Evolutionary conservation across 1,140 invertebrate species (phyloP), one percentile per base, ranked within the genome.

Genomic region (Drosophila sp.): DNA sequence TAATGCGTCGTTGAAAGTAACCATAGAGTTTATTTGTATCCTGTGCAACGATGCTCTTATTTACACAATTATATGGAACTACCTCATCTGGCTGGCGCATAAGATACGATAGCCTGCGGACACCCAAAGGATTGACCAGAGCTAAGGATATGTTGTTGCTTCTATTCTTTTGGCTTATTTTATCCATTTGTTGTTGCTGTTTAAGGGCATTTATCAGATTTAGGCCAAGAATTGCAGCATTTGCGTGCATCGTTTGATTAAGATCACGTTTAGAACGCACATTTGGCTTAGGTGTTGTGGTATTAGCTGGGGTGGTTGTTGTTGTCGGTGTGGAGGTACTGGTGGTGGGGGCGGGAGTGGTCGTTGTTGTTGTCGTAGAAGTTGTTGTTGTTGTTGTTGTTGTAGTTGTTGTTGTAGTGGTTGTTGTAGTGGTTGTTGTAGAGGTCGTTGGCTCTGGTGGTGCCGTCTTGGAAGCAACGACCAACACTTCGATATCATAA

Each of bases 1-100:
- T 92, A 58, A 96, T 81, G 50, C 93, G 93, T 66, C 93, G 93
- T n/a, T 93, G 83, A 79, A 95, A 97, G 86, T 95, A 95, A n/a
- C 96, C 96, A 92, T 96, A 96, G 4, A 94, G 94, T 74, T 96
- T 95, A 38, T 94, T 94, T 3, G 94, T 92, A 91, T 95, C 94
- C 50, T 93, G 93, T 0, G 94, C 93, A 27, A 96, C 92, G 8
- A 93, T 91, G 29, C 94, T 94, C 1, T 93, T 92, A 76, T 94
- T 95, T 27, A 94, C 91, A 80, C 95, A 96, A 69, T 94, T 93
- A 68, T 93, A 94, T 1, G 94, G 93, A 41, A 93, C 91, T 74
- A 91, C 63, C 73, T 90, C 56, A 70, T 77, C 85, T 47, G 85
- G 79, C n/a, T 10, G 44, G 1, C 25, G 23, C 7, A 70, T 4